Evolutionary conservation across 2,888 invertebrate genomes (phyloP).

Genomic region (Microdon myrmicae): DNA sequence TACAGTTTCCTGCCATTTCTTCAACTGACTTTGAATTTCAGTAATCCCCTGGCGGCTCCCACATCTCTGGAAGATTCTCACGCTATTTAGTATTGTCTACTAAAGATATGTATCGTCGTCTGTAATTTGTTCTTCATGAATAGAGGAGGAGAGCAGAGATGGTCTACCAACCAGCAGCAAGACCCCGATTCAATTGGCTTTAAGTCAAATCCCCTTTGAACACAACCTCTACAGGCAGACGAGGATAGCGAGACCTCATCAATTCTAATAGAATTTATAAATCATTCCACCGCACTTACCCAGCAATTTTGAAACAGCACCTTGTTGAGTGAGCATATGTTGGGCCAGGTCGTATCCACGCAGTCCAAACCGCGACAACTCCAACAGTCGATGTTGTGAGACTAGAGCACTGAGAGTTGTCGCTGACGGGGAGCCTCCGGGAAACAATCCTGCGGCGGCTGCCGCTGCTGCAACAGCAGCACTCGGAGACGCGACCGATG

Average conservation of each 20-base stretch:
- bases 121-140: slow-evolving; percentile 31
- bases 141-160: slow-evolving; percentile 1
- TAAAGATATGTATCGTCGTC: no score
- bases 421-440: slow-evolving; percentile 66
- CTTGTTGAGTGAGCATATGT: slow-evolving; percentile 90
- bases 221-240: not conserved
- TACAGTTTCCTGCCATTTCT: no score
- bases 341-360: slow-evolving; percentile 91
- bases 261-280: slow-evolving; percentile 39
- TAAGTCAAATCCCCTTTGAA: slow-evolving; percentile 22
- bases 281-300: slow-evolving; percentile 72
- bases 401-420: slow-evolving; percentile 77
- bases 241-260: not conserved
- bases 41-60: no score
- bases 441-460: slow-evolving; percentile 63
- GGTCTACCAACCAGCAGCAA: not conserved
- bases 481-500: slow-evolving; percentile 56
- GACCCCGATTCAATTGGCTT: slow-evolving; percentile 14
- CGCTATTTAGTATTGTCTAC: no score
- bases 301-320: slow-evolving; percentile 88
- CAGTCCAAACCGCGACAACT: slow-evolving; percentile 82
- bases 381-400: slow-evolving; percentile 82
- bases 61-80: no score
- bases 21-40: no score
- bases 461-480: slow-evolving; percentile 57